These are phyloP conservation scores for Lasioglossum zephyrum DNA, from an alignment of 2,888 invertebrate genomes.

Conservation along the genomic window DNA sequence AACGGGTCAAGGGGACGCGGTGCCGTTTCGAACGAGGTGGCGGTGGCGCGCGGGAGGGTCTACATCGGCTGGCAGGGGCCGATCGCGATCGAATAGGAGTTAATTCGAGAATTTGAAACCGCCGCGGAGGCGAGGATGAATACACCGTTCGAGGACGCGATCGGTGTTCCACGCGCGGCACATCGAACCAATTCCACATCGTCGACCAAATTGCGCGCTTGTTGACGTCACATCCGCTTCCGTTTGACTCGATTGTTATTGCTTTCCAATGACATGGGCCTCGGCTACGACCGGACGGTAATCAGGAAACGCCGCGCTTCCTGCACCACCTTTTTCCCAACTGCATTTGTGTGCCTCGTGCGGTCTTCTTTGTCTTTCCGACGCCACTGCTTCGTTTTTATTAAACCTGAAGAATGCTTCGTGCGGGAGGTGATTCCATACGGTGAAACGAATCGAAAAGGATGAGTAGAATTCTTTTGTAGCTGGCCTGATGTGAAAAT, in stretches of 20 bases:
- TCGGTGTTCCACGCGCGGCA: constrained; percentile 10
- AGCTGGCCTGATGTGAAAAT: too few species aligned
- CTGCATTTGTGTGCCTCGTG: constrained; percentile 9
- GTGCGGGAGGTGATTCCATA: background rate
- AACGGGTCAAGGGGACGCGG: background rate
- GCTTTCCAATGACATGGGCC: constrained; percentile 61
- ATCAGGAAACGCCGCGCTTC: constrained; percentile 5
- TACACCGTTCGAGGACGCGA: constrained; percentile 34
- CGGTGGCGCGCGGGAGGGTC: background rate
- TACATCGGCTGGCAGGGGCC: constrained; percentile 9
- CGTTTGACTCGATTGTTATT: constrained; percentile 78
- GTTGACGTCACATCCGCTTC: constrained; percentile 79
- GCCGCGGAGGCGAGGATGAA: constrained; percentile 45
- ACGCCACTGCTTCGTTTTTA: background rate
- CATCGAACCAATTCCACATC: constrained; percentile 72
- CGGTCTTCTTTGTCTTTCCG: background rate
- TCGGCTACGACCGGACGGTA: background rate
- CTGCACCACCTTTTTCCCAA: constrained; percentile 14
- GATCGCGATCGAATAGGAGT: constrained; percentile 57
- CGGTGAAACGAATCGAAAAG: background rate
- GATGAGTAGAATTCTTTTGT: background rate
- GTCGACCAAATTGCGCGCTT: constrained; percentile 78
- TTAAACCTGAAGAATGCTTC: background rate
- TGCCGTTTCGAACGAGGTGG: background rate
- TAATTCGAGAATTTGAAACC: constrained; percentile 67